Conservation (phyloP, 1,140 invertebrate genomes). For the Solen grandis region DNA sequence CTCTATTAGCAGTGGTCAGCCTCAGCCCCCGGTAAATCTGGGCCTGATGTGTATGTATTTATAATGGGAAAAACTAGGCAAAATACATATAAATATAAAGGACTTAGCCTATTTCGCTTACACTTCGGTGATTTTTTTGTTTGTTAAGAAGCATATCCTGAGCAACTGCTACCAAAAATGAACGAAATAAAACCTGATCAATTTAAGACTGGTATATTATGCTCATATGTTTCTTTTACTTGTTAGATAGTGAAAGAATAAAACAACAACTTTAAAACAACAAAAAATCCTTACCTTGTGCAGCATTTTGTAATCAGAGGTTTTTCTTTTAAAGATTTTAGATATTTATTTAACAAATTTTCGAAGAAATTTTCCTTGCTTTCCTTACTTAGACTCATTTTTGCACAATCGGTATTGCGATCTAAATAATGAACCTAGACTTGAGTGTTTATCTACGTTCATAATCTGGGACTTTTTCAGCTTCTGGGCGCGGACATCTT, state of each 20-base stretch:
- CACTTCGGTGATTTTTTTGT: background rate
- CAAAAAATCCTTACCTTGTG: constrained; percentile 46
- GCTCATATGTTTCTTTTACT: too few species aligned
- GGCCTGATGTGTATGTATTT: too few species aligned
- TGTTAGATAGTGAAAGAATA: background rate
- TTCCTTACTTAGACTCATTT: constrained; percentile 54
- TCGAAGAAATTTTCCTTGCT: constrained; percentile 53
- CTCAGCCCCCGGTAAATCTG: too few species aligned
- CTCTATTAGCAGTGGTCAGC: too few species aligned
- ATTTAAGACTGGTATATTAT: too few species aligned
- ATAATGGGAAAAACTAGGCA: too few species aligned
- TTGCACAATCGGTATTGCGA: too few species aligned
- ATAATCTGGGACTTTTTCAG: constrained; percentile 46
- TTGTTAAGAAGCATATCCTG: background rate
- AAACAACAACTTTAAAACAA: background rate
- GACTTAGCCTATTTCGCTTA: too few species aligned
- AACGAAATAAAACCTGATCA: background rate
- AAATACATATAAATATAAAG: too few species aligned
- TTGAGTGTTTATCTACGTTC: constrained; percentile 23
- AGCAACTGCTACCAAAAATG: background rate
- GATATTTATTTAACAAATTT: constrained; percentile 43
- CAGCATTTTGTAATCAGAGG: constrained; percentile 45
- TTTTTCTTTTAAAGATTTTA: constrained; percentile 34
- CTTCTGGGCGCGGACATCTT: constrained; percentile 64
- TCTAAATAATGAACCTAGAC: background rate